Evolutionary conservation across 2,113 vertebrate genomes (phyloP), one percentile per base, ranked within the genome.

Genomic region (Malurus cyaneus): DNA sequence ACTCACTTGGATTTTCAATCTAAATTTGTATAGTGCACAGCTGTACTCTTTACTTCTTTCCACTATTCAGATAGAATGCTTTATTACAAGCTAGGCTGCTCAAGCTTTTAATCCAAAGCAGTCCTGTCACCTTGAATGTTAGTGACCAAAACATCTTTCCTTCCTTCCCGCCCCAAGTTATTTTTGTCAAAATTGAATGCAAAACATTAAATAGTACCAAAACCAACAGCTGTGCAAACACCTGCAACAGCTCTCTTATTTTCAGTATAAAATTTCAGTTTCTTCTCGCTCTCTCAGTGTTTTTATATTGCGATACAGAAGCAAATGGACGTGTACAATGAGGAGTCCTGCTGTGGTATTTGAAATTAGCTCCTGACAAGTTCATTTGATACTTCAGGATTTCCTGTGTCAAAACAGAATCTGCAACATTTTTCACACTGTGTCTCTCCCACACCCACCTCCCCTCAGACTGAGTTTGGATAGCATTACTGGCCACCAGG

Each of bases 341-440:
- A 26, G 13, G 31, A 49, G 16, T n/a, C n/a, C 19, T 73, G 12
- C n/a, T n/a, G 21, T 18, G 13, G 2, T 32, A 53, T 49, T 14
- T 69, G 20, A 60, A 65, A 49, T n/a, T 29, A 32, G 21, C 32
- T 61, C 50, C 71, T 61, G 11, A 28, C 41, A 65, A 69, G n/a
- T 59, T 39, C 14, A 41, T 39, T 49, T 70, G 29, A 59, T 17
- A 5, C 26, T 57, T 53, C 28, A 42, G 23, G 14, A 59, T 47
- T 19, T 59, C 14, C 8, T 71, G 13, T 17, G 7, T 19, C 7
- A 82, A 71, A 8, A n/a, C 5, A 49, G 26, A 47, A 41, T 34
- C 50, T 34, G 20, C 26, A 39, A 11, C 17, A 0, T 8, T 78
- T 70, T 54, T 31, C 36, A 77, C 3, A 11, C 14, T 0, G 0